phyloP scores from a whole-genome alignment of 1,140 invertebrate species.

The Zaprionus ghesquierei region DNA sequence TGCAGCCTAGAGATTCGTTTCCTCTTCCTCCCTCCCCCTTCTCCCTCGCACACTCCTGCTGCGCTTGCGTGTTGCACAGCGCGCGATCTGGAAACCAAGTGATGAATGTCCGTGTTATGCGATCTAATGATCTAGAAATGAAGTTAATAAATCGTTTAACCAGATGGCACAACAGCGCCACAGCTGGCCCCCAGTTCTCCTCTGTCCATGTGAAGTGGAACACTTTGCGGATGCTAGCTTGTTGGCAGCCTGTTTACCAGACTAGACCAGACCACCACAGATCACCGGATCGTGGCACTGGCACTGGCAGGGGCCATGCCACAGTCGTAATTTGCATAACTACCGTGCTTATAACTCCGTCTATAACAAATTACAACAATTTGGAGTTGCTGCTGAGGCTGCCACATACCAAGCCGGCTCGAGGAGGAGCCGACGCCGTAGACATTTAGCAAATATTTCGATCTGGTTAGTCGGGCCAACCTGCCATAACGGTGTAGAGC shows the following conservation, averaged over 20 bases:
- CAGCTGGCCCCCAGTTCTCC: neutral
- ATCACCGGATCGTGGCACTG: neutral
- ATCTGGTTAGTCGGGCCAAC: neutral
- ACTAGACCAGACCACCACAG: constrained; percentile 51
- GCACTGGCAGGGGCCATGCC: constrained; percentile 24
- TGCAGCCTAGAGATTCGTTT: constrained; percentile 61
- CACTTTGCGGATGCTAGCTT: constrained; percentile 29
- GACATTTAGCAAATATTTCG: constrained; percentile 61
- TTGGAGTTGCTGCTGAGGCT: constrained; percentile 32
- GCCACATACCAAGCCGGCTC: constrained; percentile 41
- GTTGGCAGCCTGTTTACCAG: constrained; percentile 41
- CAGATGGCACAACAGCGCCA: constrained; percentile 59
- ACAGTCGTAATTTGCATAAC: constrained; percentile 69
- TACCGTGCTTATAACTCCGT: constrained; percentile 70
- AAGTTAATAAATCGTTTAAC: constrained; percentile 82
- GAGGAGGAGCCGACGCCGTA: constrained; percentile 41
- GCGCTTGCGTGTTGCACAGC: constrained; percentile 53
- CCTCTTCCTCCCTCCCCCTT: neutral
- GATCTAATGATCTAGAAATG: constrained; percentile 82
- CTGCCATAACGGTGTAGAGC: constrained; percentile 57
- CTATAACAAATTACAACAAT: constrained; percentile 79
- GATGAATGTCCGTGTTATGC: constrained; percentile 82
- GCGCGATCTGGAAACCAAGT: constrained; percentile 51
- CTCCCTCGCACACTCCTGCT: neutral
- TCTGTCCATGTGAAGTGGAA: constrained; percentile 5